A percentile compares a stretch with the other conserved stretches of the same genome.
Conservation (phyloP, 2,888 invertebrate species). For the Labia minor region DNA sequence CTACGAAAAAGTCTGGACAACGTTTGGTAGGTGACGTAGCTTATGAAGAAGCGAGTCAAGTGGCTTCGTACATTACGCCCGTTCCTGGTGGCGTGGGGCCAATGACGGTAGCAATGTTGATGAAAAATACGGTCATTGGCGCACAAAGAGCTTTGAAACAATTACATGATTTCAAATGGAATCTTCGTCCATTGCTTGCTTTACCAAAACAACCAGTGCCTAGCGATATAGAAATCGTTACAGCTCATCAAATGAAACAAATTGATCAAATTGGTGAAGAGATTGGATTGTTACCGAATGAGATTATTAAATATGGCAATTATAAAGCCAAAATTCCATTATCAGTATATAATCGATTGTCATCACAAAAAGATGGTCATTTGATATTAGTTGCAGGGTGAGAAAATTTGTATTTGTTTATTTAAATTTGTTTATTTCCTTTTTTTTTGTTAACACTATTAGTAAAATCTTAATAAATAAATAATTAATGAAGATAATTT, state of each 20-base stretch:
- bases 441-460: too few relatives aligned
- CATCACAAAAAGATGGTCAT: slow-evolving; percentile 61
- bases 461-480: too few relatives aligned
- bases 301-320: slow-evolving; percentile 81
- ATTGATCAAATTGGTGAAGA: slow-evolving; percentile 66
- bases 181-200: slow-evolving; percentile 54
- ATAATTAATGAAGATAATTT: too few relatives aligned
- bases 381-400: slow-evolving; percentile 93
- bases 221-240: slow-evolving; percentile 85
- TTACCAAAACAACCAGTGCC: slow-evolving; percentile 63
- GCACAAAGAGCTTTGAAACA: slow-evolving; percentile 54
- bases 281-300: slow-evolving; percentile 67
- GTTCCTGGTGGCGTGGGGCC: slow-evolving; percentile 97
- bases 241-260: slow-evolving; percentile 77
- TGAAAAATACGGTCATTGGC: slow-evolving; percentile 85
- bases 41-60: slow-evolving; percentile 63
- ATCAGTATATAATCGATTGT: slow-evolving; percentile 63
- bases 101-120: slow-evolving; percentile 97
- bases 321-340: slow-evolving; percentile 91
- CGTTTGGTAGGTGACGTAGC: slow-evolving; percentile 92
- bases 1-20: slow-evolving; percentile 64
- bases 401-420: too few relatives aligned
- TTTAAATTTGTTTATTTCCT: too few relatives aligned
- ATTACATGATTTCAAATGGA: slow-evolving; percentile 55
- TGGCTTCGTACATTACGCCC: slow-evolving; percentile 84